Evolutionary conservation across 2,888 invertebrate genomes (phyloP).

Genomic region (Agriotes lineatus): DNA sequence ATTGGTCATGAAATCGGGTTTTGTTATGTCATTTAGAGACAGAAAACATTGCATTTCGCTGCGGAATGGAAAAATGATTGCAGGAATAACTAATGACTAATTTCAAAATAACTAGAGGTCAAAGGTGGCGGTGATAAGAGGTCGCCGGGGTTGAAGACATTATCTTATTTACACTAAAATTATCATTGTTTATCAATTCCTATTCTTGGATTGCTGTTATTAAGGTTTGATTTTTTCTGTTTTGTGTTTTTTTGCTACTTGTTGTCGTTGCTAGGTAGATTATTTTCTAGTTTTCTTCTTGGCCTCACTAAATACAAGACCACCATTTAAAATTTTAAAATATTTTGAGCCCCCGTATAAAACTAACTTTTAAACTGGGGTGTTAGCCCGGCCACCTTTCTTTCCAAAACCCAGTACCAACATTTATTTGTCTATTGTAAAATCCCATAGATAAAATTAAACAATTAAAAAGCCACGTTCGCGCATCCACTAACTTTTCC

Average conservation of each 20-base stretch:
- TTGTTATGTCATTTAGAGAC: background rate
- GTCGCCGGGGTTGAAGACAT: slow-evolving; percentile 14
- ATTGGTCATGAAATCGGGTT: background rate
- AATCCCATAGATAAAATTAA: too few relatives aligned
- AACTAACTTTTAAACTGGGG: too few relatives aligned
- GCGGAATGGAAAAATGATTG: background rate
- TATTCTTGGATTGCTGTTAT: slow-evolving; percentile 18
- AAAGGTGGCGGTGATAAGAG: slow-evolving; percentile 22
- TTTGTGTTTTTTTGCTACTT: background rate
- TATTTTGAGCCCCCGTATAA: too few relatives aligned
- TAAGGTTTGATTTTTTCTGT: background rate
- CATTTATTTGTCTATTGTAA: too few relatives aligned
- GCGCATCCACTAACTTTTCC: too few relatives aligned
- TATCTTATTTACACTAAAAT: slow-evolving; percentile 26
- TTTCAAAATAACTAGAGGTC: slow-evolving; percentile 19
- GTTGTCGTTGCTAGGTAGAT: slow-evolving; percentile 2
- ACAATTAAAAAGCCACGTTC: too few relatives aligned
- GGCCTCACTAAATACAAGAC: background rate
- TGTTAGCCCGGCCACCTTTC: too few relatives aligned
- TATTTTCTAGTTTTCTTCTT: background rate
- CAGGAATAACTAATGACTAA: slow-evolving; percentile 9
- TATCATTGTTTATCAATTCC: slow-evolving; percentile 21
- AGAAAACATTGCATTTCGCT: background rate
- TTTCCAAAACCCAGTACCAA: too few relatives aligned
- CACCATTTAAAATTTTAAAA: too few relatives aligned